Percentiles rank a stretch among this genome's conserved stretches.
Conservation (phyloP, 2,888 invertebrate species). For the Agrilus biguttatus region DNA sequence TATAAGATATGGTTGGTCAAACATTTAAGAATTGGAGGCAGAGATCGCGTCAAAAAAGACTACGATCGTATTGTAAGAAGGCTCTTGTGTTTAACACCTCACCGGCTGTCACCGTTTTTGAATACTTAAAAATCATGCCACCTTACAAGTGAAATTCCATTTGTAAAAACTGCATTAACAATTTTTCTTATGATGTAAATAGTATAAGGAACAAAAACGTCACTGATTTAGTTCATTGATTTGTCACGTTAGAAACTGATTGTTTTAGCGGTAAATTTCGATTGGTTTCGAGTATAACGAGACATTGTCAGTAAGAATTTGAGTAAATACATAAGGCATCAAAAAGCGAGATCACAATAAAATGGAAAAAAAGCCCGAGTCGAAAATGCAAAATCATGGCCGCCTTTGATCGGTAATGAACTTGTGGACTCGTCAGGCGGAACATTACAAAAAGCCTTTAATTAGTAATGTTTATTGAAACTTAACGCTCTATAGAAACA, state of each 20-base stretch:
- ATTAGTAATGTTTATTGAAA: constrained; percentile 22
- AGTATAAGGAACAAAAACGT: constrained; percentile 8
- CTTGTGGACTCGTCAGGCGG: constrained; percentile 25
- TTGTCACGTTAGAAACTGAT: constrained; percentile 26
- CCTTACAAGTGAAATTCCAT: constrained; percentile 1
- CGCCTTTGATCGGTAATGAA: constrained; percentile 25
- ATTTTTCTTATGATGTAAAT: neutral
- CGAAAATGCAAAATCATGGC: constrained; percentile 16
- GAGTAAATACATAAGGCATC: constrained; percentile 15
- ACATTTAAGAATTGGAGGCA: no score
- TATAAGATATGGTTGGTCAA: no score
- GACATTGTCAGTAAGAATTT: constrained; percentile 24
- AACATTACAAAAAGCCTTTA: constrained; percentile 27
- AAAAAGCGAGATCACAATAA: constrained; percentile 7
- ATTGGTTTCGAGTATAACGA: constrained; percentile 25
- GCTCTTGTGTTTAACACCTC: no score
- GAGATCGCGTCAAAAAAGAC: no score
- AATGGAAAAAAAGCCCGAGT: constrained; percentile 9
- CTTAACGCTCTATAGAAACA: constrained; percentile 9
- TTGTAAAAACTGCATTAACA: neutral
- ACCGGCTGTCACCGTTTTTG: no score
- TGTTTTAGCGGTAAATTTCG: constrained; percentile 26
- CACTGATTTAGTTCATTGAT: constrained; percentile 26
- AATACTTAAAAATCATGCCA: neutral
- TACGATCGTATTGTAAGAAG: no score